phyloP scores from a whole-genome alignment of 1,140 invertebrate species.

The Pogonomyrmex californicus region DNA sequence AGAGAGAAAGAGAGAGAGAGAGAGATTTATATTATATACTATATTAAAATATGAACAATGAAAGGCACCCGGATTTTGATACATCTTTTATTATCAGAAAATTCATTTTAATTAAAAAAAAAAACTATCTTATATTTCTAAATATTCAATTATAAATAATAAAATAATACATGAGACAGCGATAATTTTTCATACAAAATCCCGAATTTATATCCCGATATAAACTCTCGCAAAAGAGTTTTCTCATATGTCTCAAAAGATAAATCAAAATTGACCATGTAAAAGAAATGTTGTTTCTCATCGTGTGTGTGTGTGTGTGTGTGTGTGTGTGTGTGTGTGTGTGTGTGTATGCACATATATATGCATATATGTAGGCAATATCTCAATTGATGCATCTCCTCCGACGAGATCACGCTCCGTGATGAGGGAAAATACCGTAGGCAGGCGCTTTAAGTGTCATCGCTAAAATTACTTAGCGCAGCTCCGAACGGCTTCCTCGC shows the following conservation, averaged over 20 bases:
- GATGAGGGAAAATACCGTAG: slow-evolving; percentile 44
- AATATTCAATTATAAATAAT: neutral
- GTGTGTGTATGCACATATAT: neutral
- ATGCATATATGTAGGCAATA: neutral
- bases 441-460: slow-evolving; percentile 73
- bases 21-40: too few relatives aligned
- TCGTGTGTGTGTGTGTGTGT: neutral
- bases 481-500: slow-evolving; percentile 40
- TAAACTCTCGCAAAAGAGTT: neutral
- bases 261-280: too few relatives aligned
- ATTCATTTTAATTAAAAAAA: neutral
- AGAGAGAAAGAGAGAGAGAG: too few relatives aligned
- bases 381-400: slow-evolving; percentile 34
- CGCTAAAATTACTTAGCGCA: slow-evolving; percentile 79
- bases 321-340: neutral
- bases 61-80: too few relatives aligned
- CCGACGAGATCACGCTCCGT: slow-evolving; percentile 37
- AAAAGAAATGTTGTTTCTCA: neutral
- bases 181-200: neutral
- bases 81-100: neutral
- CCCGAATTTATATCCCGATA: neutral
- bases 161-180: neutral
- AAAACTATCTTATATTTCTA: neutral
- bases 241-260: neutral
- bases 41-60: too few relatives aligned